Evolutionary conservation across 1,140 invertebrate genomes (phyloP), one percentile per base, ranked within the genome.

Genomic region (Penaeus indicus): DNA sequence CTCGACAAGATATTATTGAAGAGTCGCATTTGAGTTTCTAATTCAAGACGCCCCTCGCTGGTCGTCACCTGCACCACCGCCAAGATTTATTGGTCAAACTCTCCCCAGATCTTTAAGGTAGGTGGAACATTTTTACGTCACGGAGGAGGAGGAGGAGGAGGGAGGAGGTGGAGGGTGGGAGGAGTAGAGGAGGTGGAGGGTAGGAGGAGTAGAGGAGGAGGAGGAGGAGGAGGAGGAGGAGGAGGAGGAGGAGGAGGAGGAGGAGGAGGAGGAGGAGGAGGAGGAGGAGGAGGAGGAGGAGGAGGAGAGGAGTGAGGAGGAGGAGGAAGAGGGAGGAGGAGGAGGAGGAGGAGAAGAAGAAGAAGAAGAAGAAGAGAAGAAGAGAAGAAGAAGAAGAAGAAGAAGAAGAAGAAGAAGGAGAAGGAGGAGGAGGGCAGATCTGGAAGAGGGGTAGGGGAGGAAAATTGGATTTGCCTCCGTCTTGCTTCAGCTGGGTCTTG

Each of bases 71-170:
- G 5, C 82, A 84, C 64, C 62, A 72, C 82, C 82, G 82, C 64
- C 82, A 84, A 84, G 82, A 84, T 84, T 84, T 84, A 84, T 84
- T 84, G 82, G 82, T 84, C 82, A 84, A 84, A 84, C n/a, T 84
- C 82, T 42, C 64, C 82, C 82, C 82, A 84, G 63, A 84, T 84
- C 69, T 84, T 84, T 69, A 84, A 84, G 82, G 82, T 84, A 47
- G 69, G 82, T 16, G 32, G 42, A 22, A 13, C 54, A 54, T 54
- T 54, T 54, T 42, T 47, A 27, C 38, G 80, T 63, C n/a, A 38
- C 27, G n/a, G 78, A 61, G 79, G 63, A 77, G 75, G 75, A 32
- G 19, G 75, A 77, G 75, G 75, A 77, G 21, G 27, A 19, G 19
- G 75, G 11, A 67, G 25, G 25, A 67, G 25, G 25, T 7, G 25